Base-by-base conservation (phyloP, 2,113 vertebrate genomes). In the Suncus etruscus region DNA sequence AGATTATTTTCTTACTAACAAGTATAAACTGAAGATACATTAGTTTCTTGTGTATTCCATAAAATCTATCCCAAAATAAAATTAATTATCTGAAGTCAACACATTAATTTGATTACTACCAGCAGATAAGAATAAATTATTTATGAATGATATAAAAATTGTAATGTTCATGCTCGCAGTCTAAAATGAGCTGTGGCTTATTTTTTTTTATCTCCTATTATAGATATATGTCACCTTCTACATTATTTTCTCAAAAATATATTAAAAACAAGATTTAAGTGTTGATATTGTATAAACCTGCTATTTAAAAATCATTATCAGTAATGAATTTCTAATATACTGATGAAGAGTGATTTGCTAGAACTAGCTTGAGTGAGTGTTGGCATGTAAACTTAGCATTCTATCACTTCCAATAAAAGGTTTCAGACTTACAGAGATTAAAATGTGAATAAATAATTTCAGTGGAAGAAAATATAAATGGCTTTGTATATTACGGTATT, bases 1-100 rank as follows among this genome's bases (percentile, higher is more conserved):
- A 22, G 4, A 81, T 51, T 80, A 70, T 83, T 95, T 76, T 85
- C 39, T 87, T 76, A 65, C 66, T 76, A 87, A 65, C 25, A 69
- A 86, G 32, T 65, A 47, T 65, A 84, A 50, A 66, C 31, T 22
- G 15, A 92, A 82, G 32, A 0, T 72, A 68, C 10, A 29, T 66
- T 80, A 82, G 32, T 32, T 76, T 79, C 6, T 75, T 79, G 68
- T 80, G 74, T 72, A 75, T 47, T 12, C 78, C 39, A 74, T 48
- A 31, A 88, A 94, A 83, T 47, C 58, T 31, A 18, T 22, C 45
- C 86, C n/a, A 73, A 83, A 69, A 83, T 83, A 66, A 70, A 25
- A 10, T 80, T 69, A 8, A 54, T 8, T 83, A 83, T 39, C 18
- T 77, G 0, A 63, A 80, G 69, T 63, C 31, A 65, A 16, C 51